Evolutionary conservation across 2,113 vertebrate species (phyloP), one percentile per base, ranked within the genome.

Genomic region (Parotia lawesii): DNA sequence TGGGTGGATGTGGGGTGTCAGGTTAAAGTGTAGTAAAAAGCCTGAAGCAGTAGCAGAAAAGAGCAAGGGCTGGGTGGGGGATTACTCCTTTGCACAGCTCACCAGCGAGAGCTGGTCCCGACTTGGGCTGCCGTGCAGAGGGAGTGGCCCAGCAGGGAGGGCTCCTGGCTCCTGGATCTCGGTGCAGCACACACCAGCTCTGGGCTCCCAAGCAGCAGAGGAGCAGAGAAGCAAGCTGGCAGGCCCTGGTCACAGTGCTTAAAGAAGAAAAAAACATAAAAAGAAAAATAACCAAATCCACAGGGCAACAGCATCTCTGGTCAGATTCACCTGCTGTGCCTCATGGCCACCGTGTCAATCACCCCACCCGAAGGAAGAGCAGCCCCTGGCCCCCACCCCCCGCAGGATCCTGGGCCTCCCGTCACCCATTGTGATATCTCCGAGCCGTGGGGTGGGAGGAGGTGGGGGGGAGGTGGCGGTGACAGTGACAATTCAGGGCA

Each of bases 401-500:
- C 1, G 0, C 2, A 29, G 47, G 25, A 38, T 38, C 35, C 5
- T 3, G 13, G 18, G 33, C n/a, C 1, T 1, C n/a, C 17, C n/a
- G 48, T 48, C 12, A 35, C 17, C 24, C 44, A 28, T 28, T 2
- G 1, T 1, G 1, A 29, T 28, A 50, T 50, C 20, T 7, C 25
- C 0, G 1, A 50, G 18, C n/a, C 0, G 3, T 48, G 45, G 24
- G 18, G 35, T 48, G 13, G 65, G 45, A n/a, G 17, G 13, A 3
- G 3, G 13, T 58, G 4, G 29, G 24, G 24, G 18, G 18, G 18
- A 35, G 10, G 13, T 71, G 50, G 29, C 2, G 1, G 38, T 1
- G 1, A 47, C 25, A 37, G n/a, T 47, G 56, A 31, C 56, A 38
- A 31, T 60, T 75, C 42, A 1, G 1, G 42, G 15, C 42, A 37